A percentile compares a stretch with the other conserved stretches of the same genome.
Evolutionary conservation across 2,113 vertebrate species (phyloP).

Genomic region (Semicossyphus pulcher): DNA sequence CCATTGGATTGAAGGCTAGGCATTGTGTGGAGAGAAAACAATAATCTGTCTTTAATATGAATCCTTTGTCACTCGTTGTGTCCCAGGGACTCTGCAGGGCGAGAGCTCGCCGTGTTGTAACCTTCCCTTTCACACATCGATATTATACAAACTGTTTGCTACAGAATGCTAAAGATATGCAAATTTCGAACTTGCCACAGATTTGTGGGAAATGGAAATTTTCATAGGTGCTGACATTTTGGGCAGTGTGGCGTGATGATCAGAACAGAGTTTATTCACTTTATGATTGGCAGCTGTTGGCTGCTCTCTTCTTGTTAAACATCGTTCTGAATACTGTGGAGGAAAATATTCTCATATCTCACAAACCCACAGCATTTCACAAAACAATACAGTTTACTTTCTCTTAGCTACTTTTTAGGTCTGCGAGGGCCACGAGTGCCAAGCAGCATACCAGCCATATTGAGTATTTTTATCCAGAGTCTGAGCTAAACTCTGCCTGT

Average conservation of each 20-base stretch:
- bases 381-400: slow-evolving; percentile 1
- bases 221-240: slow-evolving; percentile 56
- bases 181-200: slow-evolving; percentile 22
- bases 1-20: slow-evolving; percentile 66
- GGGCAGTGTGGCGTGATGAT: slow-evolving; percentile 48
- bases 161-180: slow-evolving; percentile 51
- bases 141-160: slow-evolving; percentile 19
- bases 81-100: slow-evolving; percentile 14
- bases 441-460: background rate
- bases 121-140: slow-evolving; percentile 29
- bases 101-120: background rate
- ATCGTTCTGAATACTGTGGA: slow-evolving; percentile 9
- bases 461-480: slow-evolving; percentile 10
- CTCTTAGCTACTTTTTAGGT: background rate
- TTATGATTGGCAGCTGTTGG: slow-evolving; percentile 6
- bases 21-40: slow-evolving; percentile 59
- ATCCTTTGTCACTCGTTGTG: slow-evolving; percentile 48
- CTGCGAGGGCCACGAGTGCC: background rate
- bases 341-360: slow-evolving; percentile 6
- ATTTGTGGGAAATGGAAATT: slow-evolving; percentile 35
- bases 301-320: slow-evolving; percentile 1
- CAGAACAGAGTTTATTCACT: slow-evolving; percentile 19
- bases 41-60: slow-evolving; percentile 73
- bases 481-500: slow-evolving; percentile 7
- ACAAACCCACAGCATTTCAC: slow-evolving; percentile 8